Evolutionary conservation across 1,140 invertebrate species (phyloP).

Genomic region (Papilio machaon): DNA sequence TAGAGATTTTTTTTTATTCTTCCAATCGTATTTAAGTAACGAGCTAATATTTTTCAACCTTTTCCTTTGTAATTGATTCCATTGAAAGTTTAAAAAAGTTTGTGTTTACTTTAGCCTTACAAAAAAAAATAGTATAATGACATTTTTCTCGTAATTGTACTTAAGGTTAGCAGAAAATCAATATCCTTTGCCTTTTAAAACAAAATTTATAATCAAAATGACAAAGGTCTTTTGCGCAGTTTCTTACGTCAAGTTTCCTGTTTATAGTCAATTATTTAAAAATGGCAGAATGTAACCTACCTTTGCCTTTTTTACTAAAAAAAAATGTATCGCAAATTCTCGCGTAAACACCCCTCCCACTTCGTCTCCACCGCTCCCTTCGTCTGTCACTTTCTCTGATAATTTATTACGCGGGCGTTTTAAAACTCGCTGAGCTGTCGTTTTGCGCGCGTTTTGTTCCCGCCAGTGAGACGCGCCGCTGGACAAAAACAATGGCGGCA

Average conservation of each 20-base stretch:
- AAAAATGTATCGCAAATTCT: neutral
- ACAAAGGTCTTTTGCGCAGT: neutral
- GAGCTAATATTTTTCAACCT: neutral
- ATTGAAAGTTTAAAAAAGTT: too few relatives aligned
- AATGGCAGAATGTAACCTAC: neutral
- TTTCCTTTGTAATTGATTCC: neutral
- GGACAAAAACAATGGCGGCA: conserved; percentile 50
- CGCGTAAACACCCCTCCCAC: conserved; percentile 2
- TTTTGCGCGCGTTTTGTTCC: conserved; percentile 51
- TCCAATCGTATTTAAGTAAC: neutral
- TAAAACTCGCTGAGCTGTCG: conserved; percentile 51
- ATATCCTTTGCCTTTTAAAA: neutral
- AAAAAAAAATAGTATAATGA: neutral
- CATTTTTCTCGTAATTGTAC: too few relatives aligned
- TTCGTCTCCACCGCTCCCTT: conserved; percentile 37
- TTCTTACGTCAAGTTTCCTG: neutral
- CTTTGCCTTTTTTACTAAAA: neutral
- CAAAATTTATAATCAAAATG: neutral
- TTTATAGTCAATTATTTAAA: neutral
- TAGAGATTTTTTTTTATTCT: neutral
- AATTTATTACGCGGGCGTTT: conserved; percentile 46
- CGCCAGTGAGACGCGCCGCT: conserved; percentile 42
- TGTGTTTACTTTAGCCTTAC: too few relatives aligned
- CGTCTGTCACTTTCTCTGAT: conserved; percentile 47
- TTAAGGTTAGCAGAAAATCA: neutral